A percentile compares a stretch with the other conserved stretches of the same genome.
Evolutionary conservation across 2,113 vertebrate species (phyloP).

Genomic region (Rhineura floridana): DNA sequence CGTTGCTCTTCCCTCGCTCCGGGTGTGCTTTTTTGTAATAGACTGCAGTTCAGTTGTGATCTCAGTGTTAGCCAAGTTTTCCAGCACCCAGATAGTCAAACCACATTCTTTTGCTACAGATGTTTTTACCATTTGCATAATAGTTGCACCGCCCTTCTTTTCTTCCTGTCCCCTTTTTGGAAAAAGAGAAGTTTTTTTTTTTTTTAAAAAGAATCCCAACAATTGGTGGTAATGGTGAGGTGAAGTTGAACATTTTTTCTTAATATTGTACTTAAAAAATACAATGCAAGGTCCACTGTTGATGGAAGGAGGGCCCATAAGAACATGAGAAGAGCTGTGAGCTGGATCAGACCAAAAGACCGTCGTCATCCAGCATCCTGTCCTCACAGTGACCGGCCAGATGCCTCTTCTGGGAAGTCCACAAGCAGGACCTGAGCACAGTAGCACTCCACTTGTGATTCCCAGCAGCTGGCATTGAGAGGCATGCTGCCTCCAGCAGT

Average conservation of each 20-base stretch:
- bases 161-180: neutral
- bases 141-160: neutral
- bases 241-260: slow-evolving; percentile 28
- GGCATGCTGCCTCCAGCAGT: no score
- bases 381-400: no score
- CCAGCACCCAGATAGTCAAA: neutral
- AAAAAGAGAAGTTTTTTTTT: neutral
- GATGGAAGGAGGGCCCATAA: neutral
- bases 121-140: neutral
- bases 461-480: no score
- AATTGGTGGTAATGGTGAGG: neutral
- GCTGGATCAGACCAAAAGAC: no score
- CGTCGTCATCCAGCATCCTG: no score
- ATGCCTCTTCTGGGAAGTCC: no score
- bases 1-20: neutral
- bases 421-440: no score
- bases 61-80: neutral
- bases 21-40: neutral
- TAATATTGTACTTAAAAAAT: neutral
- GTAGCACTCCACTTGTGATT: no score
- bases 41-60: neutral
- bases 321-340: no score
- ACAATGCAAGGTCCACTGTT: neutral
- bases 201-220: neutral
- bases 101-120: rapidly evolving